A percentile compares a stretch with the other conserved stretches of the same genome.
phyloP scores from a whole-genome alignment of 2,113 vertebrate species.

The Pollachius pollachius region DNA sequence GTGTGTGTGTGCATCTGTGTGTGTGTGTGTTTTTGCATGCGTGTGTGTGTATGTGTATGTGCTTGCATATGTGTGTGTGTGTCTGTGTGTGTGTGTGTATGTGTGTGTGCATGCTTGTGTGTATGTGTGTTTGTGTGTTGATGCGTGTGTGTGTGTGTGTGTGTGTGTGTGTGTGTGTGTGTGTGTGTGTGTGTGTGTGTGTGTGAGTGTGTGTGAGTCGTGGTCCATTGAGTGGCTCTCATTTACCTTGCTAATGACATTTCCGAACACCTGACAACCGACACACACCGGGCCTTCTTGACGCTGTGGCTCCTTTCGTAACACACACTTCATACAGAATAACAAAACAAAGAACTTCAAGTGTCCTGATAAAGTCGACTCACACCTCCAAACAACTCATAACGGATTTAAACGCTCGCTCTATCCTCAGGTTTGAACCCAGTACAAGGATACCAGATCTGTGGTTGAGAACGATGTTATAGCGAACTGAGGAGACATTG shows the following conservation, averaged over 20 bases:
- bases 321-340: background rate
- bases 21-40: slow-evolving; percentile 3
- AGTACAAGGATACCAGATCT: no score
- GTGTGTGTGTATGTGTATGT: background rate
- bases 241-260: slow-evolving; percentile 44
- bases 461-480: no score
- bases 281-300: slow-evolving; percentile 10
- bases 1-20: slow-evolving; percentile 10
- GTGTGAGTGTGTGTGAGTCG: slow-evolving; percentile 6
- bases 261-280: slow-evolving; percentile 48
- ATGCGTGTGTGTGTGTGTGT: slow-evolving; percentile 3
- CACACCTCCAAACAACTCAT: background rate
- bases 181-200: slow-evolving; percentile 1
- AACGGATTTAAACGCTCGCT: no score
- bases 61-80: slow-evolving; percentile 10
- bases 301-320: background rate
- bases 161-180: slow-evolving; percentile 6
- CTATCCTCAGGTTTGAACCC: no score
- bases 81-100: slow-evolving; percentile 6
- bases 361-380: background rate
- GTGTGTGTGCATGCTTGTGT: slow-evolving; percentile 2
- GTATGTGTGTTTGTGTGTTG: slow-evolving; percentile 28
- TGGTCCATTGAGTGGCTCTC: slow-evolving; percentile 14
- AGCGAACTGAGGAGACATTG: no score
- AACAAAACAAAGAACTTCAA: background rate